Base-by-base conservation (phyloP, 2,113 vertebrate species). In the Laticauda colubrina region DNA sequence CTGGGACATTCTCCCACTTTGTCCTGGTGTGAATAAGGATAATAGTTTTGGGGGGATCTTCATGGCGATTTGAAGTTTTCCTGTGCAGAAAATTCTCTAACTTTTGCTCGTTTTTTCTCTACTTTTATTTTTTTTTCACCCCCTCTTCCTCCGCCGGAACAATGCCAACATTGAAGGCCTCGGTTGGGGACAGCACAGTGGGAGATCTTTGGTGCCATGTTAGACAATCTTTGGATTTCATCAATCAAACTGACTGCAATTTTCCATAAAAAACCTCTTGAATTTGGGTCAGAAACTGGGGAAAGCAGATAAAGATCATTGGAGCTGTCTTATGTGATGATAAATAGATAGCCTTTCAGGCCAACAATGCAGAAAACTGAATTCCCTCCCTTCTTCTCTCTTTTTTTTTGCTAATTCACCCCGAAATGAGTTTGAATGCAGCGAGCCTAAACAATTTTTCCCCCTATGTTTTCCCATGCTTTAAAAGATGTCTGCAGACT, bases 161-260 rank as follows among this genome's bases (percentile, higher is more conserved):
- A 99, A 99, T 99, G 98, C 98, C 98, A 98, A 99, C 99, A 99
- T 98, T 99, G 98, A 98, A 98, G 98, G 96, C 98, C 99, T 98
- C 99, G 97, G 98, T 98, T 98, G 99, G 98, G 98, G 98, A 98
- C 98, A 98, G 98, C 99, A 98, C 99, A 99, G 99, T 99, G 98
- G 99, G 99, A 98, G 99, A 99, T 98, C 99, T 98, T 98, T 98
- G 97, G 98, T 98, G 99, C 98, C 98, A 97, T 98, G 99, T 98
- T 98, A 98, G 98, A 99, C 99, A 99, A 99, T 99, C 99, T 99
- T 99, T 99, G 98, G 98, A 99, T 99, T 99, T 99, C 99, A 99
- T 99, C 99, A 99, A 99, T 99, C 99, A 99, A 99, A 99, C 98
- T 99, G 99, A 99, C 99, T 99, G 98, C 99, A 98, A 99, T 99